phyloP scores from a whole-genome alignment of 2,888 invertebrate genomes.

The Acrocera orbiculus region DNA sequence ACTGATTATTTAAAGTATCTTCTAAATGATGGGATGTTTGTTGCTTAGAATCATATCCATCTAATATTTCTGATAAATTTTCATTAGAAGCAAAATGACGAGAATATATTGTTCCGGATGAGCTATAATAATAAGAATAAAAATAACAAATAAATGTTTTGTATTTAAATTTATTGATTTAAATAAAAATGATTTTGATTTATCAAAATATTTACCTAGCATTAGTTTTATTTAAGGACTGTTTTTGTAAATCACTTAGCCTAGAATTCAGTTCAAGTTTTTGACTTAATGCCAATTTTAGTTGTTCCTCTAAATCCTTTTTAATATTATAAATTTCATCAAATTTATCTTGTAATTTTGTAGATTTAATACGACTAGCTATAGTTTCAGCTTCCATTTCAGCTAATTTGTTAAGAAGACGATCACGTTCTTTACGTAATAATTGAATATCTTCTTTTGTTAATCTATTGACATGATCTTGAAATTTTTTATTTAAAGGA shows the following conservation, averaged over 20 bases:
- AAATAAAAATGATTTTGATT: not conserved
- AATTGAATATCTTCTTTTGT: slow-evolving; percentile 39
- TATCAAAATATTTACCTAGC: slow-evolving; percentile 21
- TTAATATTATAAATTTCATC: slow-evolving; percentile 39
- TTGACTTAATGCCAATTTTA: slow-evolving; percentile 37
- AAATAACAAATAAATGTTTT: no score
- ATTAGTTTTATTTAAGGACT: slow-evolving; percentile 8
- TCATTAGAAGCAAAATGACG: no score
- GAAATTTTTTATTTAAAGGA: slow-evolving; percentile 24
- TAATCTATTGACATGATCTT: slow-evolving; percentile 24
- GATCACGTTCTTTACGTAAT: slow-evolving; percentile 55
- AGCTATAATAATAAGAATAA: no score
- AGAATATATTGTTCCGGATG: no score
- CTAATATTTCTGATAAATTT: no score
- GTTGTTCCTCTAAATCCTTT: slow-evolving; percentile 41
- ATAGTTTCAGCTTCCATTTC: slow-evolving; percentile 59
- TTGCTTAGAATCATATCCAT: no score
- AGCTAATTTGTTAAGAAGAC: slow-evolving; percentile 53
- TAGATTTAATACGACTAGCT: slow-evolving; percentile 45
- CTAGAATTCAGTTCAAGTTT: slow-evolving; percentile 39
- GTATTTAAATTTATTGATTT: no score
- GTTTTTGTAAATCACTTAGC: slow-evolving; percentile 36
- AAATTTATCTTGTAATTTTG: slow-evolving; percentile 45
- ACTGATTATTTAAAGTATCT: no score
- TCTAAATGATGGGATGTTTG: no score